phyloP scores from a whole-genome alignment of 2,113 vertebrate species.

The Salvelinus alpinus region DNA sequence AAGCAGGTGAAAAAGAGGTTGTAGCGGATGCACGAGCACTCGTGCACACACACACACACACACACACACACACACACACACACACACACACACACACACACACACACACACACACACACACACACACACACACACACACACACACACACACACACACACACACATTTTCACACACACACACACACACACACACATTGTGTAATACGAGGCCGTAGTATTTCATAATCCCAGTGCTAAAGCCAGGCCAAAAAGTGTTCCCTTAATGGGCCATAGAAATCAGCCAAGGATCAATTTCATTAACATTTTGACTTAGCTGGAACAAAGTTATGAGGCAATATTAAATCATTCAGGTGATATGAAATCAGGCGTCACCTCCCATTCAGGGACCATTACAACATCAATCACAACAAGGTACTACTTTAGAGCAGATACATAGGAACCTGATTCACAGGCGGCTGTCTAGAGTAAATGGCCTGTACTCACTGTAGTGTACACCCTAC shows the following conservation, averaged over 20 bases:
- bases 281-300: conserved; percentile 58
- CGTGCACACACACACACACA: conserved; percentile 4
- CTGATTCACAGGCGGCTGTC: not conserved
- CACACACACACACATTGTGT: not conserved
- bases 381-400: conserved; percentile 32
- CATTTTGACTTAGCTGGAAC: conserved; percentile 41
- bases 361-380: conserved; percentile 27
- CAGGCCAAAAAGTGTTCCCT: conserved; percentile 33
- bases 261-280: conserved; percentile 45
- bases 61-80: not conserved
- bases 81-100: not conserved
- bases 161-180: conserved; percentile 1
- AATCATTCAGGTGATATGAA: conserved; percentile 42
- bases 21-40: not conserved
- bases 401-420: conserved; percentile 16
- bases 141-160: not conserved
- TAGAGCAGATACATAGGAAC: not conserved
- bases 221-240: conserved; percentile 31
- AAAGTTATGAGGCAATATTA: conserved; percentile 35
- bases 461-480: not conserved
- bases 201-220: conserved; percentile 12
- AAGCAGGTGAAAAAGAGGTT: not conserved
- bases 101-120: not conserved
- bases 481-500: not conserved
- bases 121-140: not conserved